phyloP scores from a whole-genome alignment of 2,113 vertebrate species.

The Romanogobio albipinnatus region DNA sequence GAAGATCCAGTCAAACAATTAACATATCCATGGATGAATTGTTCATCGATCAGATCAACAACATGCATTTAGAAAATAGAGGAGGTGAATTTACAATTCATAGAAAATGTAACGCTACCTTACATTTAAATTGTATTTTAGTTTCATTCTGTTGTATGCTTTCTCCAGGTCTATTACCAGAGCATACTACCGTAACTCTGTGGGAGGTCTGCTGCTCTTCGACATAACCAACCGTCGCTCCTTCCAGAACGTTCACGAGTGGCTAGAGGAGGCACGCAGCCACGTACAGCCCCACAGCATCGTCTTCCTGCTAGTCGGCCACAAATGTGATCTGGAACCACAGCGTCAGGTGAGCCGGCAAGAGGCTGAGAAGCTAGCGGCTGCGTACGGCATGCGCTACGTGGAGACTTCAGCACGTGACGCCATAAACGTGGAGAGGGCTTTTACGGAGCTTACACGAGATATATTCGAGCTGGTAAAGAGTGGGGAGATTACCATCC shows the following conservation, averaged over 20 bases:
- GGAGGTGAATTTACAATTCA: neutral
- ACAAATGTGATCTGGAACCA: constrained; percentile 95
- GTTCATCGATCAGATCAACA: neutral
- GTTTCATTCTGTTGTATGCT: neutral
- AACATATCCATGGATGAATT: neutral
- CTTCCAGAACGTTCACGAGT: constrained; percentile 95
- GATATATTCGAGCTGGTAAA: constrained; percentile 96
- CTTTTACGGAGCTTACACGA: constrained; percentile 93
- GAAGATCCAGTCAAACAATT: neutral
- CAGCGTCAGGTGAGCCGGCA: constrained; percentile 93
- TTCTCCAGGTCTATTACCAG: constrained; percentile 85
- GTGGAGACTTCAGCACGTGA: constrained; percentile 95
- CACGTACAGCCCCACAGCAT: constrained; percentile 96
- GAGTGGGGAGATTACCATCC: constrained; percentile 92
- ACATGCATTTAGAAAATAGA: neutral
- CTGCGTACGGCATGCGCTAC: constrained; percentile 90
- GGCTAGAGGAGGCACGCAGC: constrained; percentile 88
- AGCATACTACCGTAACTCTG: constrained; percentile 95
- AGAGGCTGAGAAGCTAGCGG: constrained; percentile 94
- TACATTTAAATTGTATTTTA: neutral
- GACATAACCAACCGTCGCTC: constrained; percentile 98
- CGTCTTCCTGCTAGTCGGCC: constrained; percentile 92
- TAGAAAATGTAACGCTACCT: neutral
- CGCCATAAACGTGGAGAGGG: constrained; percentile 96
- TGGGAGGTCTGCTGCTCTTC: constrained; percentile 95